phyloP scores from a whole-genome alignment of 2,888 invertebrate genomes.

The Brenthis ino region DNA sequence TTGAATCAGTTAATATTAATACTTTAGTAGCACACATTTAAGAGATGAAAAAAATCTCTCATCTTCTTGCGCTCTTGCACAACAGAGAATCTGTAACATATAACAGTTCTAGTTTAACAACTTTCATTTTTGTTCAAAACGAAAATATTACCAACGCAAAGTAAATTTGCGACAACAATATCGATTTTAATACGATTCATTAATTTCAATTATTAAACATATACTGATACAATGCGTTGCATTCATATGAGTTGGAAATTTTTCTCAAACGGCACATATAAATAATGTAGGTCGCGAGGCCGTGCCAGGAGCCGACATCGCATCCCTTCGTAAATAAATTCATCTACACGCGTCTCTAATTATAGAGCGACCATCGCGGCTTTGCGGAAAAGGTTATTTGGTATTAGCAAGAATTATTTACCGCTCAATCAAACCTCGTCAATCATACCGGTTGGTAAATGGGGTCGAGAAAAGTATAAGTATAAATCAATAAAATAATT shows the following conservation, averaged over 20 bases:
- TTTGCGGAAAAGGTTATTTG: slow-evolving; percentile 37
- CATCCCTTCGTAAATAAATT: slow-evolving; percentile 64
- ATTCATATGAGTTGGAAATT: slow-evolving; percentile 17
- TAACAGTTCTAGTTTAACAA: too few species aligned
- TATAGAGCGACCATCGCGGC: slow-evolving; percentile 49
- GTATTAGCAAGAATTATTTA: slow-evolving; percentile 31
- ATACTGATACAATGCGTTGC: background rate
- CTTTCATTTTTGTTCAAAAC: too few species aligned
- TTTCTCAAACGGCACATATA: slow-evolving; percentile 36
- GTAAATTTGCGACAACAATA: too few species aligned
- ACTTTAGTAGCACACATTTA: too few species aligned
- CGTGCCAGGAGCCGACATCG: slow-evolving; percentile 56
- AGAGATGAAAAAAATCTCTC: too few species aligned
- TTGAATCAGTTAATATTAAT: too few species aligned
- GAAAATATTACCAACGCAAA: too few species aligned
- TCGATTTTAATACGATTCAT: too few species aligned
- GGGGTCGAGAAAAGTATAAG: background rate
- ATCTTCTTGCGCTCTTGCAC: too few species aligned
- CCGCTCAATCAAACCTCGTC: slow-evolving; percentile 27
- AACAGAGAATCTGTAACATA: too few species aligned
- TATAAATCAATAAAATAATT: slow-evolving; percentile 29
- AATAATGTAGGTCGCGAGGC: slow-evolving; percentile 63
- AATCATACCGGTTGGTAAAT: slow-evolving; percentile 14
- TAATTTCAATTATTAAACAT: too few species aligned
- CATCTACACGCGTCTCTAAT: slow-evolving; percentile 59